phyloP scores from a whole-genome alignment of 2,888 invertebrate genomes.

The Drosophila kambysellisi region DNA sequence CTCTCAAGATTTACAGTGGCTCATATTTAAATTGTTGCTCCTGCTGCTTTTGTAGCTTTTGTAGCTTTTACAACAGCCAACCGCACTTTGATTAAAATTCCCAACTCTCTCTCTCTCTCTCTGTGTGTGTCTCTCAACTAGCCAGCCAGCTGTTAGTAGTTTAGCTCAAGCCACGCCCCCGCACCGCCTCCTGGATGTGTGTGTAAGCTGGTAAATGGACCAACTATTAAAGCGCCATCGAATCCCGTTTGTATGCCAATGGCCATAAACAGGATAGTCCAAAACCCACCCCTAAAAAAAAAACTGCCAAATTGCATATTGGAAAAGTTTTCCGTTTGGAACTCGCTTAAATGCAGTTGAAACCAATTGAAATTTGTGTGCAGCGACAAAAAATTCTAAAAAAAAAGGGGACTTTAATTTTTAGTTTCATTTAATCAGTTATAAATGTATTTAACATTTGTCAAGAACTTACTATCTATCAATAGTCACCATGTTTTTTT shows the following conservation, averaged over 20 bases:
- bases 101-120: constrained; percentile 24
- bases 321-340: constrained; percentile 42
- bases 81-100: constrained; percentile 71
- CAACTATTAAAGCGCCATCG: constrained; percentile 65
- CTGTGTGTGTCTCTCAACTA: neutral
- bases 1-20: constrained; percentile 74
- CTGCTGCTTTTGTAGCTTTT: constrained; percentile 35
- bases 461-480: neutral
- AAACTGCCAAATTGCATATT: constrained; percentile 50
- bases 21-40: constrained; percentile 76
- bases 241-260: constrained; percentile 62
- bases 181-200: constrained; percentile 36
- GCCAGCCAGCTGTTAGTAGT: neutral
- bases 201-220: constrained; percentile 58
- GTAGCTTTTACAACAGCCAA: constrained; percentile 43
- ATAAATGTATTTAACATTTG: neutral
- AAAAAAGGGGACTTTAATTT: neutral
- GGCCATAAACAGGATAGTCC: constrained; percentile 54
- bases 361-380: constrained; percentile 19
- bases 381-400: neutral
- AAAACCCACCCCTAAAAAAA: constrained; percentile 5
- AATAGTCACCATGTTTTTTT: neutral
- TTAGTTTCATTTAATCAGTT: neutral
- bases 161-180: constrained; percentile 42
- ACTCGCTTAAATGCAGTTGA: constrained; percentile 26